phyloP scores from a whole-genome alignment of 1,140 invertebrate species.

The Aphelinus certus region DNA sequence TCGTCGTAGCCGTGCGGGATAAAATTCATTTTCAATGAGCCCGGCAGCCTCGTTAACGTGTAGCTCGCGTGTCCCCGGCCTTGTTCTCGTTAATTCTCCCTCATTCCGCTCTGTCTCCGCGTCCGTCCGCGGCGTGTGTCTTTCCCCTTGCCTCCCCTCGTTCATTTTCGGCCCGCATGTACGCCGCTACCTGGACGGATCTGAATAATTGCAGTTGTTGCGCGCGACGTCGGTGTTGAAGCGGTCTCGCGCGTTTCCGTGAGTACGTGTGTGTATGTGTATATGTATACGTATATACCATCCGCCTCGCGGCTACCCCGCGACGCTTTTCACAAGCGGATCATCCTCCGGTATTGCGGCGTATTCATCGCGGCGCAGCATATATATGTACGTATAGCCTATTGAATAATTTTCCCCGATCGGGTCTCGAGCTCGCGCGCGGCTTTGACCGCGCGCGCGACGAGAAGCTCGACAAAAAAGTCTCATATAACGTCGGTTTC shows the following conservation, averaged over 20 bases:
- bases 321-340: not conserved
- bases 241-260: too few relatives aligned
- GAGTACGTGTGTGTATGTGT: too few relatives aligned
- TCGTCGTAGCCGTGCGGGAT: constrained; percentile 35
- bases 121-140: not conserved
- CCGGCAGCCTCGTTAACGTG: constrained; percentile 46
- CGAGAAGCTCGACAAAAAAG: too few relatives aligned
- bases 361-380: too few relatives aligned
- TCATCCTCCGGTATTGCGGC: too few relatives aligned
- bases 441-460: too few relatives aligned
- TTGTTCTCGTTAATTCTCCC: constrained; percentile 50
- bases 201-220: constrained; percentile 19
- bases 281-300: not conserved
- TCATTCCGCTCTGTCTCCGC: not conserved
- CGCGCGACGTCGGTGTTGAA: not conserved
- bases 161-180: not conserved
- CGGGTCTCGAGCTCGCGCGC: too few relatives aligned
- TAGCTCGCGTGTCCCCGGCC: not conserved
- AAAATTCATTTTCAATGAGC: constrained; percentile 51
- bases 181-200: not conserved
- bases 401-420: too few relatives aligned
- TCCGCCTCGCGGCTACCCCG: not conserved
- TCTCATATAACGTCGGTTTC: too few relatives aligned
- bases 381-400: too few relatives aligned
- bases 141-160: not conserved